A percentile compares a stretch with the other conserved stretches of the same genome.
phyloP scores from a whole-genome alignment of 2,113 vertebrate species.

The Ibidorhyncha struthersii region DNA sequence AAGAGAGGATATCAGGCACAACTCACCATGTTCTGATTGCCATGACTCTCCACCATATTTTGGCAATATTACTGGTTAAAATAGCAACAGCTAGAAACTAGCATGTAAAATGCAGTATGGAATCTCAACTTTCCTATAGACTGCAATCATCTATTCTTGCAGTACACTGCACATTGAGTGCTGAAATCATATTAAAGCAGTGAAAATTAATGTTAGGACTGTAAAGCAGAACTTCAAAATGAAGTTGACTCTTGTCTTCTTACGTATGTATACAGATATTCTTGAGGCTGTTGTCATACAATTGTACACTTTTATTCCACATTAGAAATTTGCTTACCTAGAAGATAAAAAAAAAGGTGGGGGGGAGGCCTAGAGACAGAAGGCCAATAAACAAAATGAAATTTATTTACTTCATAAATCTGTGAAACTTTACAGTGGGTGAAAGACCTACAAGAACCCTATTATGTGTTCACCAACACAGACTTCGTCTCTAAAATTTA shows the following conservation, averaged over 20 bases:
- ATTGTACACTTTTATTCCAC: neutral
- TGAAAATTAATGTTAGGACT: neutral
- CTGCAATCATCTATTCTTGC: neutral
- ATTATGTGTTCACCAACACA: neutral
- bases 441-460: neutral
- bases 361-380: neutral
- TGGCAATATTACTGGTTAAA: neutral
- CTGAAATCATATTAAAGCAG: neutral
- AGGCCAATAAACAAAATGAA: neutral
- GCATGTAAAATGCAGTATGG: neutral
- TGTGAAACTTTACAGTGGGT: neutral
- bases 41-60: neutral
- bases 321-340: neutral
- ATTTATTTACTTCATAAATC: neutral
- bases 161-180: neutral
- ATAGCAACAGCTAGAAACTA: neutral
- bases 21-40: neutral
- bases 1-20: neutral
- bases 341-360: neutral
- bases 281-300: neutral
- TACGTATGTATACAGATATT: neutral
- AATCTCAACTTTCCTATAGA: neutral
- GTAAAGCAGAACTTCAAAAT: neutral
- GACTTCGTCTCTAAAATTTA: neutral
- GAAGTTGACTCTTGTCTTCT: neutral